Evolutionary conservation across 2,113 vertebrate genomes (phyloP), one percentile per base, ranked within the genome.

Genomic region (Muscicapa adusta): DNA sequence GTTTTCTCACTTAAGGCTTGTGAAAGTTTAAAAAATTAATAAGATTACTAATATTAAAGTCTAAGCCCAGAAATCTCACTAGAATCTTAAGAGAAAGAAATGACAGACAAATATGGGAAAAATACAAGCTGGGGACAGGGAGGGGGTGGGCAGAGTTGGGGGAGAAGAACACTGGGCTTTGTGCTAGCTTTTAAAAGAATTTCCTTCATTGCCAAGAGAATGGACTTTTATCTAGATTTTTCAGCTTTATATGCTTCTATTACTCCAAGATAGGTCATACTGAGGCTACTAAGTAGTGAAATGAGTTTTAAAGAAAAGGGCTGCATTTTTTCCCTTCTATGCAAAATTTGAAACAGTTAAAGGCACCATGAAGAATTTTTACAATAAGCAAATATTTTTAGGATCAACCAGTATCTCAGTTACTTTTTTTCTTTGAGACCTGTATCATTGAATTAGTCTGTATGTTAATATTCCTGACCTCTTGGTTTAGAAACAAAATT

Each of bases 21-120:
- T 68, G 89, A 94, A 93, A 93, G 79, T 97, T 96, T 96, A 94
- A 97, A 91, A 96, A 84, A 96, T 96, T 96, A 96, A 95, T 96
- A 96, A 94, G 89, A 95, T 94, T 96, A 87, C 74, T 91, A 93
- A 96, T 97, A 94, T 94, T 89, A 82, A 92, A 82, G 65, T 91
- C 73, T 88, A 89, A 85, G 47, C 57, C 65, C 47, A 65, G 47
- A 85, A 78, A 83, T 58, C 66, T 93, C 26, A 14, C 53, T 71
- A 86, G 85, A 94, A 89, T 91, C 54, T 94, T 94, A 78, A 92
- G 25, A 67, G 60, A 61, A 84, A 70, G 51, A 83, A 74, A 53
- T 3, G 1, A 53, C n/a, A 79, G 42, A 53, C 19, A 89, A 84
- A 76, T 36, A n/a, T 6, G 12, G 12, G 12, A 23, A 88, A 89